Evolutionary conservation across 92 coral and sea anemone genomes (phyloP).

Genomic region (Phenganax stokvisi): DNA sequence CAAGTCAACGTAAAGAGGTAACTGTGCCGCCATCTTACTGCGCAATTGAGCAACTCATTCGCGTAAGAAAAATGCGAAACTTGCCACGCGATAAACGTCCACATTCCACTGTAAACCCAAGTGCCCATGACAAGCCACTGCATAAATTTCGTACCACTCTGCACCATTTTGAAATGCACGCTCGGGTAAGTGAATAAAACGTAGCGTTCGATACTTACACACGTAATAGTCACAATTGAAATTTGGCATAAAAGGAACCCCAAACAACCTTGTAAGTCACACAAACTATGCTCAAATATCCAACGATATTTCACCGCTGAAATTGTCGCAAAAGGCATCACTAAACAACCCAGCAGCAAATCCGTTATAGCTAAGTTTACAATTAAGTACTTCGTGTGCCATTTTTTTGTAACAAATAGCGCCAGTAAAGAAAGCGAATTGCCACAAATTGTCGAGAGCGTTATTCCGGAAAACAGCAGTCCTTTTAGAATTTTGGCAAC

Average conservation of each 20-base stretch:
- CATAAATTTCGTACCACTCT: background rate
- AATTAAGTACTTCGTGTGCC: slow-evolving; percentile 1
- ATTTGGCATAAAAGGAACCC: slow-evolving; percentile 23
- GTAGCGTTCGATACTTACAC: slow-evolving; percentile 22
- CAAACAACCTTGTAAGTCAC: slow-evolving; percentile 15
- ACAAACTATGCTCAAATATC: slow-evolving; percentile 13
- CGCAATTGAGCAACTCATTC: slow-evolving; percentile 21
- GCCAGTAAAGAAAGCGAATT: slow-evolving; percentile 12
- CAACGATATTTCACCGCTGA: slow-evolving; percentile 2
- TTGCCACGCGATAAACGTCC: slow-evolving; percentile 35
- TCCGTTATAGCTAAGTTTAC: slow-evolving; percentile 22
- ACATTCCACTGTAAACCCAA: slow-evolving; percentile 19
- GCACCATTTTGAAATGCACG: slow-evolving; percentile 5
- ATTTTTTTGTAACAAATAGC: slow-evolving; percentile 7
- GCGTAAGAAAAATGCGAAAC: slow-evolving; percentile 2
- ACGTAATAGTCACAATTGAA: slow-evolving; percentile 14
- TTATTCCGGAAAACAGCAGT: background rate
- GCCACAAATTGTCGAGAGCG: background rate
- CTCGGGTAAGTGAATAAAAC: slow-evolving; percentile 20
- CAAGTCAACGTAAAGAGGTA: slow-evolving; percentile 10
- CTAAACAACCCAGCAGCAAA: background rate
- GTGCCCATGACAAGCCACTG: slow-evolving; percentile 4
- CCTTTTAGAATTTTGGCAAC: background rate
- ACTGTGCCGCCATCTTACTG: slow-evolving; percentile 5
- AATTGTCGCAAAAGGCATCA: slow-evolving; percentile 26